phyloP scores from a whole-genome alignment of 2,797 vertebrate species.

The Macrochelys suwanniensis region DNA sequence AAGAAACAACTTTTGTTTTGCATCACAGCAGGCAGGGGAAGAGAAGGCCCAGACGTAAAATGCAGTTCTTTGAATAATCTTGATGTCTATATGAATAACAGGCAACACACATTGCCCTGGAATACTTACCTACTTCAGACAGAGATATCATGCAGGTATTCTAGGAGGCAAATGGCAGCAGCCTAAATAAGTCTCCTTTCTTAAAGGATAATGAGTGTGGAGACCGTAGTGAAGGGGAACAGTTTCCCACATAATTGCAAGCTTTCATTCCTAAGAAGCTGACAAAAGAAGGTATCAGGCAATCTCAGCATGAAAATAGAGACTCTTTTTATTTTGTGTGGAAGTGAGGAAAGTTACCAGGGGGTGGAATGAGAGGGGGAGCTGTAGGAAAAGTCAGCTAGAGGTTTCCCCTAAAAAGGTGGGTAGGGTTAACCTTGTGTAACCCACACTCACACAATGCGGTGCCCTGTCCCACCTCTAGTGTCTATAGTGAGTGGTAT shows the following conservation, averaged over 20 bases:
- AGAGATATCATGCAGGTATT: background rate
- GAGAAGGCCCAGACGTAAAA: slow-evolving; percentile 32
- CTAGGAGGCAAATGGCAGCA: background rate
- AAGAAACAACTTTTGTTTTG: slow-evolving; percentile 19
- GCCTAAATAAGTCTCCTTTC: background rate
- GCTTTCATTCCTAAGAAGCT: background rate
- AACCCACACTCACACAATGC: background rate
- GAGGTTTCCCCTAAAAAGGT: background rate
- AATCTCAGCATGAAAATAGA: background rate
- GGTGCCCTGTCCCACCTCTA: background rate
- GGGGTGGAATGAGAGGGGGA: background rate
- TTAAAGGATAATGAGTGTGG: background rate
- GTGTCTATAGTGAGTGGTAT: background rate
- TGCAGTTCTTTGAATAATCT: background rate
- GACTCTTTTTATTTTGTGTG: background rate
- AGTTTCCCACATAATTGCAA: background rate
- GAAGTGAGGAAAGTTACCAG: background rate
- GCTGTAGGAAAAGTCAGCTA: background rate
- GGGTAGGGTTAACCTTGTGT: background rate
- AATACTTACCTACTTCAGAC: slow-evolving; percentile 33
- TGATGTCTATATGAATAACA: slow-evolving; percentile 1
- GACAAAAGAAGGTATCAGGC: background rate
- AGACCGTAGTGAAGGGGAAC: background rate
- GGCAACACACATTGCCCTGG: background rate
- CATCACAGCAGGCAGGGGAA: slow-evolving; percentile 7